These are phyloP conservation scores for Hylia prasina DNA, from an alignment of 2,113 vertebrate genomes.

Conservation along the genomic window DNA sequence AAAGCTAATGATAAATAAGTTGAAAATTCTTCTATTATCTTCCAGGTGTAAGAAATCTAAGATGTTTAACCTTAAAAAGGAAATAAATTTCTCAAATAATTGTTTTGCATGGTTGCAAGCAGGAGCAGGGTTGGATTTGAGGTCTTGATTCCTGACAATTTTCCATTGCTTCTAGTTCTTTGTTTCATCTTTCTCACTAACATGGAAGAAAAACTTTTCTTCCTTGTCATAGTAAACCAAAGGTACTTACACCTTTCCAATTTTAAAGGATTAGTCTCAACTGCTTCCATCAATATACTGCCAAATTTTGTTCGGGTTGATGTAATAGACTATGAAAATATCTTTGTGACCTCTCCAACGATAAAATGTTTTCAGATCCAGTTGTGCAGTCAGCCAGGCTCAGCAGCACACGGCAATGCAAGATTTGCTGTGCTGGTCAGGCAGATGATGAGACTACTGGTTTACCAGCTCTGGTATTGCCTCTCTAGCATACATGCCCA, in stretches of 20 bases:
- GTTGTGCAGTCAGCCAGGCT: background rate
- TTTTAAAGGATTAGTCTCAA: background rate
- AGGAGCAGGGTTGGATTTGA: background rate
- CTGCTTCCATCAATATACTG: background rate
- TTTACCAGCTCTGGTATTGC: background rate
- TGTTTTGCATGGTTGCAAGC: background rate
- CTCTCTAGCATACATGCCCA: background rate
- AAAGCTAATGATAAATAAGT: background rate
- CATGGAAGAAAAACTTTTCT: background rate
- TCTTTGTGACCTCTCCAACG: background rate
- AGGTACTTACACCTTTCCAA: background rate
- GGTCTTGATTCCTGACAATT: background rate
- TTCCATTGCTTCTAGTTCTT: background rate
- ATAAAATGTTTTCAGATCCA: background rate
- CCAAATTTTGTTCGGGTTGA: background rate
- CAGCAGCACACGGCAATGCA: background rate
- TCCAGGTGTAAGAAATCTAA: background rate
- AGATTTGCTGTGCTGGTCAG: background rate
- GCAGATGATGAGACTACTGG: background rate
- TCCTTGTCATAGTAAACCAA: background rate
- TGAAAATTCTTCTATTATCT: background rate
- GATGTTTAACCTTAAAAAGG: background rate
- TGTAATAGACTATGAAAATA: background rate
- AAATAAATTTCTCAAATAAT: background rate
- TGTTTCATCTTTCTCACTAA: background rate